phyloP scores from a whole-genome alignment of 2,113 vertebrate species.

The Xiphias gladius region DNA sequence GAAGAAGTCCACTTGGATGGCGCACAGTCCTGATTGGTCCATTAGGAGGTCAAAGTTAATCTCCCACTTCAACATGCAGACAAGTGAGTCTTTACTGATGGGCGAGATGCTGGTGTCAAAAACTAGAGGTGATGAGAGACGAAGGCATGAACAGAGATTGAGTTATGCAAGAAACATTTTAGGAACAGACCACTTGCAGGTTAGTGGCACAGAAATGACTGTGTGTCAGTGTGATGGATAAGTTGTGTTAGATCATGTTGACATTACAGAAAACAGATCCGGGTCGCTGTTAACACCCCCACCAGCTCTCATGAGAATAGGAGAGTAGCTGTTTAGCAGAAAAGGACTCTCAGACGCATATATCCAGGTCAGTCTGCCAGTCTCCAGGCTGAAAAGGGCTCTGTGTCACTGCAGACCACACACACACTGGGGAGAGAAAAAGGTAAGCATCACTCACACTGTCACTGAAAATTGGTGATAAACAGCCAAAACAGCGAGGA shows the following conservation, averaged over 20 bases:
- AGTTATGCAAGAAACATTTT: neutral
- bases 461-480: slow-evolving; percentile 11
- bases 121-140: slow-evolving; percentile 41
- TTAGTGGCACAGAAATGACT: neutral
- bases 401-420: slow-evolving; percentile 20
- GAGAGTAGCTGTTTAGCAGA: slow-evolving; percentile 5
- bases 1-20: slow-evolving; percentile 84
- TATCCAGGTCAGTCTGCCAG: neutral
- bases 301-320: neutral
- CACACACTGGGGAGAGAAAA: neutral
- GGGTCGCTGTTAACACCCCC: neutral
- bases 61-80: slow-evolving; percentile 92
- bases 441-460: slow-evolving; percentile 5
- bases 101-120: slow-evolving; percentile 93
- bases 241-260: slow-evolving; percentile 64
- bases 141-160: neutral
- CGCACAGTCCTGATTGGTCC: slow-evolving; percentile 89
- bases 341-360: neutral
- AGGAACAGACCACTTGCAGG: neutral
- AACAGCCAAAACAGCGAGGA: slow-evolving; percentile 1
- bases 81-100: slow-evolving; percentile 90
- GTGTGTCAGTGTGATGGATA: slow-evolving; percentile 4
- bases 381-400: neutral
- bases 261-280: slow-evolving; percentile 2
- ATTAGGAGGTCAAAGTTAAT: slow-evolving; percentile 91